These are phyloP conservation scores for Dipodomys ordii DNA, from an alignment of 2,113 vertebrate genomes.

Conservation along the genomic window DNA sequence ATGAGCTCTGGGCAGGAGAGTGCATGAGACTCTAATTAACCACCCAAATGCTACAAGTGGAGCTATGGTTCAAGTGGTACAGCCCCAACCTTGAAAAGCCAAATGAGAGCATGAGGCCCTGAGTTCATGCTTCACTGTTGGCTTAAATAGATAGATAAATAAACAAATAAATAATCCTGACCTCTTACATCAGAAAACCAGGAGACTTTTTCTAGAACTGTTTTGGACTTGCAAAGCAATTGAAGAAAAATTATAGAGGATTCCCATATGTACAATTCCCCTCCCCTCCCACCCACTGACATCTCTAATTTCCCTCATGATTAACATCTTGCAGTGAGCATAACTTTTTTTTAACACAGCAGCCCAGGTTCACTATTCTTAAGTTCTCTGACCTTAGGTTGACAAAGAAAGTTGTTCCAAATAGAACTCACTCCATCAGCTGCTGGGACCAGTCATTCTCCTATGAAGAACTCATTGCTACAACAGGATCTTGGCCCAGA, in stretches of 20 bases:
- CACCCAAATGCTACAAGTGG: too few relatives aligned
- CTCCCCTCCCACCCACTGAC: accelerated
- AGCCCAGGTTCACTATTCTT: not conserved
- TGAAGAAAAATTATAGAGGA: not conserved
- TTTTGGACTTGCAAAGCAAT: not conserved
- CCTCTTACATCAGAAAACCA: not conserved
- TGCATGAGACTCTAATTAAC: too few relatives aligned
- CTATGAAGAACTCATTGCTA: not conserved
- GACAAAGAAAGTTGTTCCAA: not conserved
- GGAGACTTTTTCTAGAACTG: not conserved
- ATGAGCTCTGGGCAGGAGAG: too few relatives aligned
- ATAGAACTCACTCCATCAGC: not conserved
- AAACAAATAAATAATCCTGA: not conserved
- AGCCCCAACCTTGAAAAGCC: not conserved
- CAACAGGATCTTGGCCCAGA: constrained; percentile 11
- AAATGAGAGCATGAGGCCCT: not conserved
- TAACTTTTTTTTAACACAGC: not conserved
- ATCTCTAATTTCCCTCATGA: not conserved
- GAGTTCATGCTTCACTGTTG: not conserved
- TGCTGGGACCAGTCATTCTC: not conserved
- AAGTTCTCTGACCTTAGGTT: not conserved
- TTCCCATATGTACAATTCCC: not conserved
- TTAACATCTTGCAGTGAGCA: not conserved
- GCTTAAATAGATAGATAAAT: not conserved
- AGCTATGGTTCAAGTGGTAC: not conserved